Base-by-base conservation (phyloP, 2,888 invertebrate species). In the Malacosoma neustria region DNA sequence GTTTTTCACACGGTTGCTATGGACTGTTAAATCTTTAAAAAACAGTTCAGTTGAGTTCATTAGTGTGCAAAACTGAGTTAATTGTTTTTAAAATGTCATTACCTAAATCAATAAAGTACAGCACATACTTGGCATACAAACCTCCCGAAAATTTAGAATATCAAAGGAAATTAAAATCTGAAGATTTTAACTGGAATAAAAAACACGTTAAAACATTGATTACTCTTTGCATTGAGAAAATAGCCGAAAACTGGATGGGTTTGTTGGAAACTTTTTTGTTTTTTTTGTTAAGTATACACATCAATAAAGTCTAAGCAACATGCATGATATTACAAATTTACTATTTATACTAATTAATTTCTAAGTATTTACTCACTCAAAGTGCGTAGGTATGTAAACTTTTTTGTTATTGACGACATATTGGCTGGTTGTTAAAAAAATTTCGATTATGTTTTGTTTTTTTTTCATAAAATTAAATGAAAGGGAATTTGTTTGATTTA, bases 151-250 rank as follows among this genome's bases (percentile, higher is more conserved):
- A 44, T 48, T 63, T 65, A 14, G 88, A 89, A 64, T 49, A 57
- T 3, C 39, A 53, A 30, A 61, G 89, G 46, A 75, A 70, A 58
- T 45, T 89, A 12, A 65, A 79, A 44, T 55, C 89, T 0, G 89
- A 89, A 67, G 51, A 80, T 42, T 87, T 89, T 46, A 60, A 73
- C 14, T 89, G 88, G 88, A 82, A 88, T 54, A 43, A 45, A 5
- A 68, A 80, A 33, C 72, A 82, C 37, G 81, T 84, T 15, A 86
- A 87, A 43, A 48, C 80, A 3, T 70, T 90, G 30, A 65, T 73
- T 6, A 59, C 64, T 6, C 49, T 86, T 33, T 89, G 89, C 49
- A 73, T 89, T 22, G 65, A 77, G 52, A 73, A 76, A 40, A 61
- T 89, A 38, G 68, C 79, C 32, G 70, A 75, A 44, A 71, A 82